A percentile compares a stretch with the other conserved stretches of the same genome.
phyloP scores from a whole-genome alignment of 2,888 invertebrate genomes.

The Pyrocoelia pectoralis region DNA sequence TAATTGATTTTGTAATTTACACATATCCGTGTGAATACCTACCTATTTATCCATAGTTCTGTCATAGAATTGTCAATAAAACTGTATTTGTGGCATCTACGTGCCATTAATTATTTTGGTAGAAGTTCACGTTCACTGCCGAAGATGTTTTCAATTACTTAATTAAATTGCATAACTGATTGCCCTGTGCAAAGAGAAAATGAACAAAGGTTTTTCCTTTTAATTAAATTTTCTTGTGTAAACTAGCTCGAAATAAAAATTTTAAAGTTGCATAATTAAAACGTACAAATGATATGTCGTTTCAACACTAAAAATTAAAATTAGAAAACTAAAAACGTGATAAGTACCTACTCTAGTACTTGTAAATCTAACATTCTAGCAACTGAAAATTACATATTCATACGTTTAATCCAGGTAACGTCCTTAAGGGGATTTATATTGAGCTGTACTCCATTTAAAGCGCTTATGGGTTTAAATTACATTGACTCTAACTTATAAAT shows the following conservation, averaged over 20 bases:
- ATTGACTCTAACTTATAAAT: not conserved
- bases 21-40: not conserved
- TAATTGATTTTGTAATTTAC: conserved; percentile 1
- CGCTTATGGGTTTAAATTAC: conserved; percentile 12
- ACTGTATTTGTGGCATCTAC: not conserved
- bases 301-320: not conserved
- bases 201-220: not conserved
- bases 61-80: not conserved
- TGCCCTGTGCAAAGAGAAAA: not conserved
- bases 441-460: conserved; percentile 12
- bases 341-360: not conserved
- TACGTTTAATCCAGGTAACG: conserved; percentile 32
- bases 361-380: conserved; percentile 6
- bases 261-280: not conserved
- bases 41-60: not conserved
- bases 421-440: conserved; percentile 24
- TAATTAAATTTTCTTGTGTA: not conserved
- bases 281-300: not conserved
- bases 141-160: not conserved
- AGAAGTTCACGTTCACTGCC: not conserved
- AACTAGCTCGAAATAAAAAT: not conserved
- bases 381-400: conserved; percentile 28
- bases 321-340: not conserved
- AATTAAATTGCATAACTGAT: not conserved
- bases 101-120: not conserved